phyloP scores from a whole-genome alignment of 2,888 invertebrate genomes.

The Palloptera scutellata region DNA sequence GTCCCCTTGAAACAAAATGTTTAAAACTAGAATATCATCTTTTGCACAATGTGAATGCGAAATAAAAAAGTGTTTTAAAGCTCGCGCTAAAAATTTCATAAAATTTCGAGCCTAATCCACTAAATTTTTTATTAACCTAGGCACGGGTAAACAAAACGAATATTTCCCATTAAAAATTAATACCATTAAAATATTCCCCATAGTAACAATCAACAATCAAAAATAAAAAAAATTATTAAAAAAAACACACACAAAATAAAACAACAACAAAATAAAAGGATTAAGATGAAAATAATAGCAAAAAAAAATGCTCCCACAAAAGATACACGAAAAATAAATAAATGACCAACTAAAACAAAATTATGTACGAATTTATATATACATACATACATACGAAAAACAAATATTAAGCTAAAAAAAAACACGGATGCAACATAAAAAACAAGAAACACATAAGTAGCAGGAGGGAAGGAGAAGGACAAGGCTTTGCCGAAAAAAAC shows the following conservation, averaged over 20 bases:
- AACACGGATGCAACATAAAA: too few species aligned
- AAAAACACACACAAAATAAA: background rate
- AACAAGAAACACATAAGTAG: background rate
- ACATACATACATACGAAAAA: slow-evolving; percentile 3
- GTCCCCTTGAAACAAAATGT: too few species aligned
- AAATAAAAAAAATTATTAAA: slow-evolving; percentile 4
- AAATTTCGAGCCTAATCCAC: too few species aligned
- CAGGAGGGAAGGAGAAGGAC: background rate
- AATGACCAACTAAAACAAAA: slow-evolving; percentile 34
- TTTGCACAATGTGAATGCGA: too few species aligned
- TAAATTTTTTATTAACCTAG: slow-evolving; percentile 44
- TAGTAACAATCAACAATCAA: slow-evolving; percentile 24
- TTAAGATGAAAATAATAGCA: slow-evolving; percentile 7
- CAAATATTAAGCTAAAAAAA: slow-evolving; percentile 1
- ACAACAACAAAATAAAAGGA: slow-evolving; percentile 11
- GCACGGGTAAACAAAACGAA: slow-evolving; percentile 45
- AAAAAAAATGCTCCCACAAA: slow-evolving; percentile 22
- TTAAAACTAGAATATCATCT: too few species aligned
- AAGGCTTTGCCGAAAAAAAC: background rate
- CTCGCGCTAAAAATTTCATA: too few species aligned
- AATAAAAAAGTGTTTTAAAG: too few species aligned
- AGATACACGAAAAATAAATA: slow-evolving; percentile 22
- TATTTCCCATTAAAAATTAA: slow-evolving; percentile 31
- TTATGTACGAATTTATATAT: slow-evolving; percentile 13
- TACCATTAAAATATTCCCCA: slow-evolving; percentile 33